Base-by-base conservation (phyloP, 2,888 invertebrate species). In the Oegoconia quadripuncta region DNA sequence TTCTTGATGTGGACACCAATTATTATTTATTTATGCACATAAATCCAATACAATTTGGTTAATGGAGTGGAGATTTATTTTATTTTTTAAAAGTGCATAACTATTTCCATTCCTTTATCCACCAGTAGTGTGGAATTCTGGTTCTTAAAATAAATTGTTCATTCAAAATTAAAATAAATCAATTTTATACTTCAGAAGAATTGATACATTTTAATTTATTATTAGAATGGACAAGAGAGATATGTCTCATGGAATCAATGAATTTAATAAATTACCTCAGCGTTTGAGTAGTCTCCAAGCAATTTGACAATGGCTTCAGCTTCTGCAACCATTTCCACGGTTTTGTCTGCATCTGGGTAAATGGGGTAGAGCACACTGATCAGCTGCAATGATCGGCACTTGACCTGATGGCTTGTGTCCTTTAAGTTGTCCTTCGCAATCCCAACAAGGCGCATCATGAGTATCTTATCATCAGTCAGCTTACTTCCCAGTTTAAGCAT, bases 271-370 rank as follows among this genome's bases (percentile, higher is more conserved):
- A 17, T 56, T 56, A 87, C 88, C 90, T 91, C 91, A 18, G 94
- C 92, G 73, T 95, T 92, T 29, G 95, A 94, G 75, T 96, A 97
- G 50, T 93, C 93, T 14, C 93, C 92, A n/a, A 98, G 90, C 37
- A 97, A 86, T 57, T 91, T 91, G 6, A 94, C 86, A 44, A 92
- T 89, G 27, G 89, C 86, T 56, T 91, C 90, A 17, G 90, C 89
- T 47, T 92, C 91, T 0, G 84, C 75, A 8, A 83, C 63, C 57
- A 86, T 89, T 41, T 89, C 89, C 0, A 62, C 41, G 1, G 78
- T 81, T 34, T 77, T 64, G 38, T 88, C 87, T 0, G 63, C 63
- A 27, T 90, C 89, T 0, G 88, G 75, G 41, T 89, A 89, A 39
- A 92, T 83, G 0, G 92, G 91, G 34, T 91, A 88, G 48, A 93